These are phyloP conservation scores for Syrmaticus mikado DNA, from an alignment of 2,113 vertebrate species.

Conservation along the genomic window DNA sequence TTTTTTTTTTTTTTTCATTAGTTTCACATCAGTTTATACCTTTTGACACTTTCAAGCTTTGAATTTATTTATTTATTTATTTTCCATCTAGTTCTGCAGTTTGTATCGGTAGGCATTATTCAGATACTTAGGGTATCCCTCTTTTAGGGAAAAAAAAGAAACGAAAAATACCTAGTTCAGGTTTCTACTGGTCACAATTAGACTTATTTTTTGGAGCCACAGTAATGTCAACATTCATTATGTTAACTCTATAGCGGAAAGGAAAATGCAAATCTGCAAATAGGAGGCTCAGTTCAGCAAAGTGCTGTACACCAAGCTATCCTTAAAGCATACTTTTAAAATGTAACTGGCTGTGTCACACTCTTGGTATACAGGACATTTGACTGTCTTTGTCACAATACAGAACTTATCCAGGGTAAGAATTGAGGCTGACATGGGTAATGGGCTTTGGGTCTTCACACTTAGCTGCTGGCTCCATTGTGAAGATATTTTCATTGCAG, in stretches of 20 bases:
- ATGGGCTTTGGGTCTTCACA: neutral
- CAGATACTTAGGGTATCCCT: neutral
- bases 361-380: neutral
- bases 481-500: neutral
- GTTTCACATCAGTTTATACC: neutral
- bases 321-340: neutral
- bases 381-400: neutral
- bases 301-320: neutral
- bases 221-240: neutral
- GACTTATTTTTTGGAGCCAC: neutral
- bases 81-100: neutral
- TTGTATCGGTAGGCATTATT: neutral
- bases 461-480: neutral
- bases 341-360: neutral
- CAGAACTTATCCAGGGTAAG: neutral
- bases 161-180: fast-evolving
- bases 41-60: neutral
- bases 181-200: neutral
- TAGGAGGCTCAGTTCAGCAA: neutral
- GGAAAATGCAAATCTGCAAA: neutral
- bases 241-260: neutral
- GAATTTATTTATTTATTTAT: neutral
- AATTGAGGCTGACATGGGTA: neutral
- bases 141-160: neutral
- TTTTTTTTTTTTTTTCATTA: neutral